These are phyloP conservation scores for Eudyptes chrysolophus DNA, from an alignment of 2,113 vertebrate genomes.

Conservation along the genomic window DNA sequence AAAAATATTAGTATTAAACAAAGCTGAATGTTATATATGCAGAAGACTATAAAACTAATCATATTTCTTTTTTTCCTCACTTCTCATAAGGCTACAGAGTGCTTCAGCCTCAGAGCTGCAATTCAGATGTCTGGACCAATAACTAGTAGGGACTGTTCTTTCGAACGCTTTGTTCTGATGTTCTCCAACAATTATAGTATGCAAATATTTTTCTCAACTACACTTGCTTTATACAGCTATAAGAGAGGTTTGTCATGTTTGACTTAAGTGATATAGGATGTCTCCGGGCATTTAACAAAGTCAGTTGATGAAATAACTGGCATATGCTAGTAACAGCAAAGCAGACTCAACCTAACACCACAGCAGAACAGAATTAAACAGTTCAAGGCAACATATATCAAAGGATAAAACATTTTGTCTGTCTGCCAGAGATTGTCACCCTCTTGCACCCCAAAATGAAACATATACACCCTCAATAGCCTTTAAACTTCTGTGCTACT, in stretches of 20 bases:
- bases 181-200: background rate
- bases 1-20: constrained; percentile 40
- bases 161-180: background rate
- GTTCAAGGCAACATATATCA: background rate
- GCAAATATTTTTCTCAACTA: constrained; percentile 47
- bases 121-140: background rate
- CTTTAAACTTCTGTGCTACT: background rate
- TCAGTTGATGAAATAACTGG: constrained; percentile 39
- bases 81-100: background rate
- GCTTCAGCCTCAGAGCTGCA: background rate
- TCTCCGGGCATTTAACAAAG: constrained; percentile 23
- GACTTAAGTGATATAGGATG: constrained; percentile 5
- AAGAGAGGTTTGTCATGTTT: background rate
- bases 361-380: background rate
- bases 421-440: background rate
- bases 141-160: background rate
- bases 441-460: background rate
- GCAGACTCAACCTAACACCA: background rate
- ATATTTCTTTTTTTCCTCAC: background rate
- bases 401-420: background rate
- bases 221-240: background rate
- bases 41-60: constrained; percentile 5
- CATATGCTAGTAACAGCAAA: background rate
- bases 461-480: background rate
- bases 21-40: constrained; percentile 13